Evolutionary conservation across 2,113 vertebrate genomes (phyloP).

Genomic region (pig (Sus scrofa)): T2T-Sscrofa CM000820.6:70253001-70253500

Average conservation of each 20-base stretch:
- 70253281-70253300: slow-evolving; percentile 25
- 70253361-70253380: not conserved
- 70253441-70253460: not conserved
- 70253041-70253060: not conserved
- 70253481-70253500: not conserved
- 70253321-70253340: not conserved
- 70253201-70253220: not conserved
- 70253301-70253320: slow-evolving; percentile 14
- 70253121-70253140: not conserved
- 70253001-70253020: not conserved
- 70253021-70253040: not conserved
- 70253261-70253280: not conserved
- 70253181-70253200: not conserved
- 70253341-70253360: not conserved
- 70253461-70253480: not conserved
- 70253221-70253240: not conserved
- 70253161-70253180: not conserved
- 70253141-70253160: not conserved
- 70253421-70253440: not conserved
- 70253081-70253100: not conserved
- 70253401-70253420: not conserved
- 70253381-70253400: not conserved
- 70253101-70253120: not conserved
- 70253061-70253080: not conserved
- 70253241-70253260: not conserved